Percentiles rank a stretch among this genome's conserved stretches.
Conservation (phyloP, 2,113 vertebrate species). For the Paralichthys olivaceus region DNA sequence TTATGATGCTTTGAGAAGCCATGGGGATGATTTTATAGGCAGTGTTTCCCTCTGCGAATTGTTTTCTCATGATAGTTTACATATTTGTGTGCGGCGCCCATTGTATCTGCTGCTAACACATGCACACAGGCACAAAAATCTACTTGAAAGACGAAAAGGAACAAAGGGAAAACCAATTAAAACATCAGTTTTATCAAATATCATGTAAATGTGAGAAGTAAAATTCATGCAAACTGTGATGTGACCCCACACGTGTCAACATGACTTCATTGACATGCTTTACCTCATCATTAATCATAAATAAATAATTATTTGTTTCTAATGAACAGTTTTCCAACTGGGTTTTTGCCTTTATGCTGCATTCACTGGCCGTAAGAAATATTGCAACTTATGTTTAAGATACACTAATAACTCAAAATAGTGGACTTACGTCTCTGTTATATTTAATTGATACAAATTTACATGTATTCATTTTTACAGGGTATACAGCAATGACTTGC, state of each 20-base stretch:
- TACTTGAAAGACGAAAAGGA: neutral
- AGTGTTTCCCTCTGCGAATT: constrained; percentile 17
- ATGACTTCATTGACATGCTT: neutral
- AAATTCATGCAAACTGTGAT: neutral
- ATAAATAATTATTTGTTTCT: constrained; percentile 16
- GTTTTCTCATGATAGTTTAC: constrained; percentile 9
- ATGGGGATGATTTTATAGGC: constrained; percentile 31
- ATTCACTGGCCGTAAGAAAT: neutral
- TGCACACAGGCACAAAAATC: neutral
- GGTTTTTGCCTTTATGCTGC: constrained; percentile 9
- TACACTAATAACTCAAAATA: neutral
- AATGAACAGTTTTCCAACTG: neutral
- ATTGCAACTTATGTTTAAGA: neutral
- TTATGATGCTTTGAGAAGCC: constrained; percentile 47
- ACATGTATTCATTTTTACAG: no score
- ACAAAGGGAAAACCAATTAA: neutral
- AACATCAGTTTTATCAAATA: neutral
- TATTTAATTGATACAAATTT: no score
- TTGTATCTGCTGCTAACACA: neutral
- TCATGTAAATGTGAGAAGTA: neutral
- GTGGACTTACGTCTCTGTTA: no score
- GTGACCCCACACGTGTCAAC: no score
- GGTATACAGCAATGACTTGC: neutral
- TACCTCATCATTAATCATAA: neutral
- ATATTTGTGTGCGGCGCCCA: constrained; percentile 4